Percentiles rank a stretch among this genome's conserved stretches.
Evolutionary conservation across 2,888 invertebrate genomes (phyloP).

Genomic region (Trichacis sp.): DNA sequence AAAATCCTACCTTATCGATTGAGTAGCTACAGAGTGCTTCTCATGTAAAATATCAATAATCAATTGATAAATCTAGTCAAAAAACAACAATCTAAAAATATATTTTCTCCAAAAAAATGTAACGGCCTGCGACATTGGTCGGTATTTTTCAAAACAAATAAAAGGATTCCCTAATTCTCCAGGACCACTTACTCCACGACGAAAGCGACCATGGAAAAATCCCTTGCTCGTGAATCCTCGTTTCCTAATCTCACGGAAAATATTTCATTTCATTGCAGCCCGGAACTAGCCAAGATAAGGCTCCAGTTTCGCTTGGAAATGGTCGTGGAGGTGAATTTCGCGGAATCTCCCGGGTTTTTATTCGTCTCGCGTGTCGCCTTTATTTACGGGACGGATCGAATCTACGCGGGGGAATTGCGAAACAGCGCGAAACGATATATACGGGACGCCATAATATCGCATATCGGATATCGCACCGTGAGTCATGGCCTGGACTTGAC

Average conservation of each 20-base stretch:
- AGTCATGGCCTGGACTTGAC: conserved; percentile 40
- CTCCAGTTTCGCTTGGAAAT: no score
- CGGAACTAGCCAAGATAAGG: conserved; percentile 20
- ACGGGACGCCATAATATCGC: conserved; percentile 5
- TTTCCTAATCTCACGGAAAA: conserved; percentile 36
- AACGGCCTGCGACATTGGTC: no score
- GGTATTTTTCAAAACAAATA: no score
- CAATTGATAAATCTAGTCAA: no score
- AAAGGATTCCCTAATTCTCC: no score
- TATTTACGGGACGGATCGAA: conserved; percentile 35
- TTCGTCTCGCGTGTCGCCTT: conserved; percentile 31
- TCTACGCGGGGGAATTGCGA: conserved; percentile 10
- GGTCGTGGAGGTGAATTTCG: conserved; percentile 11
- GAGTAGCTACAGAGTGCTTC: no score
- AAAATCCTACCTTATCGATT: no score
- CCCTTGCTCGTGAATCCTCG: conserved; percentile 36
- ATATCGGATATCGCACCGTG: conserved; percentile 50
- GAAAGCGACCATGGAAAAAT: no score
- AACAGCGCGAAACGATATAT: conserved; percentile 44
- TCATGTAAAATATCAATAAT: no score
- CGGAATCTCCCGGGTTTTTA: conserved; percentile 10
- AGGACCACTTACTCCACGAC: no score
- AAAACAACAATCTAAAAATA: no score
- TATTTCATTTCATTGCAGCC: conserved; percentile 45
- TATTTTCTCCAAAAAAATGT: no score